Evolutionary conservation across 1,140 invertebrate species (phyloP).

Genomic region (Stegodyphus mimosarum): DNA sequence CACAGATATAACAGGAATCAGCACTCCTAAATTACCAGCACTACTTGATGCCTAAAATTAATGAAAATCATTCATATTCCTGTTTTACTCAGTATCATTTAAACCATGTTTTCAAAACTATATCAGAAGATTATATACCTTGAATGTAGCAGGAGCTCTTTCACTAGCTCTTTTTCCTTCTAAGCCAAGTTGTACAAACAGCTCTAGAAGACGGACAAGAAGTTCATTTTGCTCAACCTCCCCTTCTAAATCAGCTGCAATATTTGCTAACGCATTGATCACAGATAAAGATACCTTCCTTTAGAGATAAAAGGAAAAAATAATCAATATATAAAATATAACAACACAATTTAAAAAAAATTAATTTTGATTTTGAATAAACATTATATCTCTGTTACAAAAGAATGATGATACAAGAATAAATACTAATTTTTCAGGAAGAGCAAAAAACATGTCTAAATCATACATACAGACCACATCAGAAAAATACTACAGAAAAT

Average conservation of each 20-base stretch:
- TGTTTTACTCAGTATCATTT: too few relatives aligned
- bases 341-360: too few relatives aligned
- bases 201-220: constrained; percentile 86
- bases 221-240: constrained; percentile 88
- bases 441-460: too few relatives aligned
- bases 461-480: too few relatives aligned
- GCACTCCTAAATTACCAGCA: constrained; percentile 94
- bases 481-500: too few relatives aligned
- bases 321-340: not conserved
- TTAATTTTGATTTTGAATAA: too few relatives aligned
- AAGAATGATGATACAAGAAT: too few relatives aligned
- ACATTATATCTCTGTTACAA: too few relatives aligned
- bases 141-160: constrained; percentile 78
- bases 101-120: too few relatives aligned
- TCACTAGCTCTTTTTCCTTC: constrained; percentile 95
- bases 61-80: too few relatives aligned
- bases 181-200: constrained; percentile 97
- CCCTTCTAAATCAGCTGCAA: constrained; percentile 91
- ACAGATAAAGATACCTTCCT: constrained; percentile 94
- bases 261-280: constrained; percentile 92
- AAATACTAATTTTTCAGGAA: too few relatives aligned
- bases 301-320: constrained; percentile 59
- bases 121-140: constrained; percentile 68
- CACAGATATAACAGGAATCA: constrained; percentile 95
- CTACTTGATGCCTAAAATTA: constrained; percentile 82